Evolutionary conservation across 2,888 invertebrate genomes (phyloP).

Genomic region (Pristionchus arcanus): DNA sequence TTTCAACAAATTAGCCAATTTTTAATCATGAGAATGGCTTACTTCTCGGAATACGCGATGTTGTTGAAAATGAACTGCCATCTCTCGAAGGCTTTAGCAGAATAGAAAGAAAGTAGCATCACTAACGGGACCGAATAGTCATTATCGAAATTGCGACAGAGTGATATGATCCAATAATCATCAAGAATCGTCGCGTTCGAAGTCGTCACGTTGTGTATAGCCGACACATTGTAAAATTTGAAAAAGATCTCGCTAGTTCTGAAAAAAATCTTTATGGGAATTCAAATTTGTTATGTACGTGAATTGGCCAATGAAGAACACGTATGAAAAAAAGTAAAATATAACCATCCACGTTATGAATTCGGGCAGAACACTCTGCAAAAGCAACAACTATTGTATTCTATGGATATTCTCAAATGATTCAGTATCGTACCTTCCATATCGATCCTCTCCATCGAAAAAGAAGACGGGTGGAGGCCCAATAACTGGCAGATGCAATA

Average conservation of each 20-base stretch:
- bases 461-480: neutral
- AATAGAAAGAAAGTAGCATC: conserved; percentile 48
- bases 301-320: neutral
- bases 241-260: neutral
- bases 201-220: neutral
- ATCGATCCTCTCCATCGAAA: conserved; percentile 52
- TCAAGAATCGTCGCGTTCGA: neutral
- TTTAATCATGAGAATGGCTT: neutral
- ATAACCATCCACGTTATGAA: neutral
- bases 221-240: neutral
- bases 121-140: conserved; percentile 4
- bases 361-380: conserved; percentile 1
- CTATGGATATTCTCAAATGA: neutral
- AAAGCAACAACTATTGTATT: neutral
- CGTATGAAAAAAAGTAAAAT: neutral
- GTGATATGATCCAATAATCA: neutral
- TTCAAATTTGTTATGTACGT: neutral
- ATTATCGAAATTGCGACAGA: neutral
- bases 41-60: conserved; percentile 45
- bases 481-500: neutral
- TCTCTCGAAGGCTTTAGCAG: conserved; percentile 23
- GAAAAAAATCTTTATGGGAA: neutral
- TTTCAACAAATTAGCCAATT: neutral
- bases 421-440: conserved; percentile 24
- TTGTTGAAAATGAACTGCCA: conserved; percentile 50